A percentile compares a stretch with the other conserved stretches of the same genome.
Conservation (phyloP, 1,140 invertebrate genomes). For the Drosophila grimshawi region DNA sequence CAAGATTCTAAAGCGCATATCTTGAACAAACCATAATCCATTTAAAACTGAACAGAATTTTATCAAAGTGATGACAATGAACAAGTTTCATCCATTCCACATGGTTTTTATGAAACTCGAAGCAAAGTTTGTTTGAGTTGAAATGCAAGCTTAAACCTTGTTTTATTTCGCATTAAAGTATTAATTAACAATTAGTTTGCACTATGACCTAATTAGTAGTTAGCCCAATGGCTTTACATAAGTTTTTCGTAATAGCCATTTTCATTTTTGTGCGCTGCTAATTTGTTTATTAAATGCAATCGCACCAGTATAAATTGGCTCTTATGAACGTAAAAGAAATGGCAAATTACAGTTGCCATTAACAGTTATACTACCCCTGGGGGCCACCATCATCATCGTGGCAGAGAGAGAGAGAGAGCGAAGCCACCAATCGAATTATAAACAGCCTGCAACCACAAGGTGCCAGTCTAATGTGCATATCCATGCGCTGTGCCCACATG, state of each 20-base stretch:
- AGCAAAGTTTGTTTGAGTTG: too few species aligned
- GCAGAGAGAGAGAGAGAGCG: conserved; percentile 6
- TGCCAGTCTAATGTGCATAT: conserved; percentile 66
- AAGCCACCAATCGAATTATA: conserved; percentile 32
- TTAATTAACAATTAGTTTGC: background rate
- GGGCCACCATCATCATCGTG: conserved; percentile 46
- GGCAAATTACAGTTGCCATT: conserved; percentile 62
- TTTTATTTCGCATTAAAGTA: too few species aligned
- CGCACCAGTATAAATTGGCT: conserved; percentile 24
- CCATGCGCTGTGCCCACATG: conserved; percentile 45
- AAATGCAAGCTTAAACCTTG: too few species aligned
- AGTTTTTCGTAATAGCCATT: background rate
- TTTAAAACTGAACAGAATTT: too few species aligned
- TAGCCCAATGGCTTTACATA: background rate
- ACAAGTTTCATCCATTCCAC: too few species aligned
- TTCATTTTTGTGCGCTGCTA: background rate
- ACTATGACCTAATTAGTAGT: background rate
- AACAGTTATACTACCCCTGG: conserved; percentile 50
- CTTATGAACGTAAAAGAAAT: conserved; percentile 31
- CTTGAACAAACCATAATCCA: too few species aligned
- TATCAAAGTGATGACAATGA: too few species aligned
- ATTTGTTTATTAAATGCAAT: conserved; percentile 5
- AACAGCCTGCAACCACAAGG: conserved; percentile 36
- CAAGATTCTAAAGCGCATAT: too few species aligned
- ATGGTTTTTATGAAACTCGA: too few species aligned